Conservation (phyloP, 1,140 invertebrate species). For the Zaprionus nigranus region DNA sequence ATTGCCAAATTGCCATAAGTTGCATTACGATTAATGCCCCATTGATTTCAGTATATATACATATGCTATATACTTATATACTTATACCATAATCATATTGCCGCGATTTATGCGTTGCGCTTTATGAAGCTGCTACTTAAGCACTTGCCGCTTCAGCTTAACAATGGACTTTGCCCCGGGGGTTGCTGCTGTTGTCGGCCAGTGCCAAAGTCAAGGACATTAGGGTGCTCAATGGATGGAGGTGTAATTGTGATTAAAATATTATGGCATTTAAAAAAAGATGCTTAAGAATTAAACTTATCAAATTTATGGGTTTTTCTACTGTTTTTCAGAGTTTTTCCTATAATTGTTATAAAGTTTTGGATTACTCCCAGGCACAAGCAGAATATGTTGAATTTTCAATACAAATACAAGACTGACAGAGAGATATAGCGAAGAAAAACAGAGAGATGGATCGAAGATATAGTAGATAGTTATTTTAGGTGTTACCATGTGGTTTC, state of each 20-base stretch:
- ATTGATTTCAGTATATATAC: conserved; percentile 16
- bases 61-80: conserved; percentile 20
- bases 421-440: too few relatives aligned
- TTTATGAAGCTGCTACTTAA: conserved; percentile 21
- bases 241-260: background rate
- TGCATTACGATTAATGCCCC: conserved; percentile 65
- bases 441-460: too few relatives aligned
- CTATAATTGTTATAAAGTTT: too few relatives aligned
- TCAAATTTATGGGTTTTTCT: background rate
- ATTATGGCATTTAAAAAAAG: background rate
- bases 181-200: background rate
- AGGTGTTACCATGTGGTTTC: too few relatives aligned
- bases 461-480: too few relatives aligned
- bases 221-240: background rate
- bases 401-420: background rate
- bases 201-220: background rate
- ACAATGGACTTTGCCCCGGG: background rate
- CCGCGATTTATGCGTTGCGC: conserved; percentile 32
- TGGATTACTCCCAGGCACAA: too few relatives aligned
- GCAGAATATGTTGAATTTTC: too few relatives aligned
- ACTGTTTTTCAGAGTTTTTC: background rate
- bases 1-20: conserved; percentile 75
- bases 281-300: background rate
- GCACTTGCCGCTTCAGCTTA: conserved; percentile 11
- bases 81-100: conserved; percentile 27